A percentile compares a stretch with the other conserved stretches of the same genome.
These are phyloP conservation scores for Gymnothorax reevesii DNA, from an alignment of 2,797 vertebrate species.

Conservation along the genomic window DNA sequence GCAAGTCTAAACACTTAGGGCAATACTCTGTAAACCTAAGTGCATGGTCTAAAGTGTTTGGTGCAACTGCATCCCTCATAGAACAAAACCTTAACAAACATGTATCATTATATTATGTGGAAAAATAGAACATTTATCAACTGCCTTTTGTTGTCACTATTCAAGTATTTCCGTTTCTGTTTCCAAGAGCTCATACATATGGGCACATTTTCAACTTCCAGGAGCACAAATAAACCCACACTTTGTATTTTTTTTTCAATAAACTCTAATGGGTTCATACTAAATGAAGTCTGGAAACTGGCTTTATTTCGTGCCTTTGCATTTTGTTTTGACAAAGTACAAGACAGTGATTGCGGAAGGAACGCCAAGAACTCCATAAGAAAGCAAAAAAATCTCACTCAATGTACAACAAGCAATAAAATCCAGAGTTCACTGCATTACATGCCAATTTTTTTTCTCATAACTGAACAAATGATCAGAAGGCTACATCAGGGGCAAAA, in stretches of 20 bases:
- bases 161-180: neutral
- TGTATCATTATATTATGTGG: neutral
- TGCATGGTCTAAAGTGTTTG: too few relatives aligned
- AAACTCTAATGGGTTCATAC: conserved; percentile 1
- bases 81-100: too few relatives aligned
- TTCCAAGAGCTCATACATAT: neutral
- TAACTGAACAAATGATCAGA: neutral
- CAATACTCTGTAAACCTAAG: too few relatives aligned
- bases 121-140: neutral
- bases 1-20: too few relatives aligned
- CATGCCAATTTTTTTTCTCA: neutral
- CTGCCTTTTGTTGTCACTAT: too few relatives aligned
- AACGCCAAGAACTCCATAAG: neutral
- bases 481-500: neutral
- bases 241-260: neutral
- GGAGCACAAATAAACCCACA: neutral
- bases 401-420: neutral
- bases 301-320: neutral
- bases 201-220: neutral
- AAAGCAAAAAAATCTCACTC: neutral
- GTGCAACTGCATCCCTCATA: too few relatives aligned
- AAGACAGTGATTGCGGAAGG: conserved; percentile 2
- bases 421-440: neutral
- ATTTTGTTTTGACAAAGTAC: neutral
- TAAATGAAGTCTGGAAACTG: neutral